A percentile compares a stretch with the other conserved stretches of the same genome.
These are phyloP conservation scores for Tillus elongatus DNA, from an alignment of 2,888 invertebrate genomes.

Conservation along the genomic window DNA sequence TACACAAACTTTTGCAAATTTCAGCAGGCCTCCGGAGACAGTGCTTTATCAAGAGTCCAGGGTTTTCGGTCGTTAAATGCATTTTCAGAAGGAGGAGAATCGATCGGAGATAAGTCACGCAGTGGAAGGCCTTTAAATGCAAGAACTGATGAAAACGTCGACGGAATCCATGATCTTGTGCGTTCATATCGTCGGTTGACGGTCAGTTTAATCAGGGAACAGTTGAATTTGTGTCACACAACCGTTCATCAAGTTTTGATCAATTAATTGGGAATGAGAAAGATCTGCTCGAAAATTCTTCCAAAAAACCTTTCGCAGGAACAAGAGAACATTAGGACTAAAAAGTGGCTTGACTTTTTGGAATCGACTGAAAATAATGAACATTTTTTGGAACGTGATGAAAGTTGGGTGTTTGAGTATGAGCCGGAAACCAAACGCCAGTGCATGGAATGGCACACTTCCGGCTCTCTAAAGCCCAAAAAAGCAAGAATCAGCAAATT, in stretches of 20 bases:
- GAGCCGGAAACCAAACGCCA: not conserved
- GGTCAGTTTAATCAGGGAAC: not conserved
- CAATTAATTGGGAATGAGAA: not conserved
- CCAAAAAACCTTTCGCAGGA: not conserved
- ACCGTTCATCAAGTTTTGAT: constrained; percentile 1
- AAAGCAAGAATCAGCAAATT: not conserved
- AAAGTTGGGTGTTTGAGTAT: not conserved
- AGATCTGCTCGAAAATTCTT: not conserved
- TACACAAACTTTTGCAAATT: no score
- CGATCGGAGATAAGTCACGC: no score
- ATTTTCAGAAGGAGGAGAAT: no score
- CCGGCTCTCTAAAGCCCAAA: not conserved
- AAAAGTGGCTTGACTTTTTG: not conserved
- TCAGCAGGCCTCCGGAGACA: no score
- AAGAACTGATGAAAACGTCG: not conserved
- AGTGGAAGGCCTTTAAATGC: no score
- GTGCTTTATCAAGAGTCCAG: no score
- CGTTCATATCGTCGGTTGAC: constrained; percentile 2
- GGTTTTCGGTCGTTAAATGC: no score
- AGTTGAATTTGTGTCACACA: not conserved
- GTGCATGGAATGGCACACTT: constrained; percentile 2
- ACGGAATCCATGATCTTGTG: not conserved
- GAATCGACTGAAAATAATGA: not conserved
- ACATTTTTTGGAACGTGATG: not conserved
- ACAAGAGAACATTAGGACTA: no score